phyloP scores from a whole-genome alignment of 2,113 vertebrate genomes.

The Lanius ludovicianus region DNA sequence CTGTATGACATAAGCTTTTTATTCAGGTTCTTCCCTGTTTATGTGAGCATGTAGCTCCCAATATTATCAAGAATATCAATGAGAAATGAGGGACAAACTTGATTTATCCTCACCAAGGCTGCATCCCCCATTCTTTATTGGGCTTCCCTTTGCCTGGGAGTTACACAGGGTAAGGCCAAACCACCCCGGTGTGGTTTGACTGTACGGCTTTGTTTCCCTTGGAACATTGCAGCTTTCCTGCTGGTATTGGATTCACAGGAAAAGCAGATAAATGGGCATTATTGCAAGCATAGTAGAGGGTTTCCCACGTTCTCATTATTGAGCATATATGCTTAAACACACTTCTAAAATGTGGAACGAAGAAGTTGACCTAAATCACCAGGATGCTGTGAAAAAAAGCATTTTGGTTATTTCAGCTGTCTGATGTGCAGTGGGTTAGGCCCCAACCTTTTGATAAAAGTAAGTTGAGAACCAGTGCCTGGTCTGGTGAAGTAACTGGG shows the following conservation, averaged over 20 bases:
- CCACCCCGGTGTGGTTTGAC: background rate
- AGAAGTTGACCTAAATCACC: background rate
- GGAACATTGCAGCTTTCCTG: background rate
- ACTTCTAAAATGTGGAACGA: background rate
- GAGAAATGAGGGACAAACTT: background rate
- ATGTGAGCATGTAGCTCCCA: background rate
- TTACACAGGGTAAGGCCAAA: background rate
- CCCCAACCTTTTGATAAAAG: background rate
- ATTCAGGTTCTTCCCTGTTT: background rate
- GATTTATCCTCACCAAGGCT: background rate
- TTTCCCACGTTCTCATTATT: background rate
- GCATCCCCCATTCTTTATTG: background rate
- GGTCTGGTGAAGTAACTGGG: background rate
- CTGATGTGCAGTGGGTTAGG: background rate
- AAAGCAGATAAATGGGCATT: background rate
- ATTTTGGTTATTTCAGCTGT: background rate
- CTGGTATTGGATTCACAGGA: background rate
- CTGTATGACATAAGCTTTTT: background rate
- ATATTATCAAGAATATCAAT: fast-evolving
- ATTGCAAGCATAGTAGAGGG: background rate
- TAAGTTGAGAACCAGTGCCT: background rate
- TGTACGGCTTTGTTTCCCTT: background rate
- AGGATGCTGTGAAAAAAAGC: background rate
- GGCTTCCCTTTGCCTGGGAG: background rate
- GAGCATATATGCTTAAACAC: background rate